These are phyloP conservation scores for Apodemus sylvaticus DNA, from an alignment of 2,113 vertebrate genomes.

Conservation along the genomic window DNA sequence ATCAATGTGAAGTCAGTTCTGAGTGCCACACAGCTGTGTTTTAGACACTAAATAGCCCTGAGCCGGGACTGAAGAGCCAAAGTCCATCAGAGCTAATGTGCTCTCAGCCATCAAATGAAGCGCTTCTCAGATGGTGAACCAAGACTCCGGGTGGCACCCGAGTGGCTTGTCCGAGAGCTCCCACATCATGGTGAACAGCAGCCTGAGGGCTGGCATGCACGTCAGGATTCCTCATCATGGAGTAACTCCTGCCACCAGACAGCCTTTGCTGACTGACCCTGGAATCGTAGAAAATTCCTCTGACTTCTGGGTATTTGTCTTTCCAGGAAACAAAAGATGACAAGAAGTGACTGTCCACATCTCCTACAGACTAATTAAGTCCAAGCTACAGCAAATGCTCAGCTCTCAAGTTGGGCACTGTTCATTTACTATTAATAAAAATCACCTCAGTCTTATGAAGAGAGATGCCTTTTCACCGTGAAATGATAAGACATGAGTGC, in stretches of 20 bases:
- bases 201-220: neutral
- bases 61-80: neutral
- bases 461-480: neutral
- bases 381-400: neutral
- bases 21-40: neutral
- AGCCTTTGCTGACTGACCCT: neutral
- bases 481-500: neutral
- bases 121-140: neutral
- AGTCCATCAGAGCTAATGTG: neutral
- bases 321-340: constrained; percentile 39
- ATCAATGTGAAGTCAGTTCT: neutral
- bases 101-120: constrained; percentile 11
- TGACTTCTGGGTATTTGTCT: constrained; percentile 1
- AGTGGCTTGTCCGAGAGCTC: neutral
- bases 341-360: neutral
- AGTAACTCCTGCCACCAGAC: neutral
- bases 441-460: neutral
- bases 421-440: neutral
- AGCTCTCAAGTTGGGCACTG: neutral
- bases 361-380: neutral
- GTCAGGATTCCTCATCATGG: neutral
- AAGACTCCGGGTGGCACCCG: neutral
- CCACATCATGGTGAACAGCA: neutral
- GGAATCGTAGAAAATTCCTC: constrained; percentile 49
- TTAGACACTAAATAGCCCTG: neutral